A percentile compares a stretch with the other conserved stretches of the same genome.
Evolutionary conservation across 2,888 invertebrate species (phyloP).

Genomic region (Drosophila percnosoma): DNA sequence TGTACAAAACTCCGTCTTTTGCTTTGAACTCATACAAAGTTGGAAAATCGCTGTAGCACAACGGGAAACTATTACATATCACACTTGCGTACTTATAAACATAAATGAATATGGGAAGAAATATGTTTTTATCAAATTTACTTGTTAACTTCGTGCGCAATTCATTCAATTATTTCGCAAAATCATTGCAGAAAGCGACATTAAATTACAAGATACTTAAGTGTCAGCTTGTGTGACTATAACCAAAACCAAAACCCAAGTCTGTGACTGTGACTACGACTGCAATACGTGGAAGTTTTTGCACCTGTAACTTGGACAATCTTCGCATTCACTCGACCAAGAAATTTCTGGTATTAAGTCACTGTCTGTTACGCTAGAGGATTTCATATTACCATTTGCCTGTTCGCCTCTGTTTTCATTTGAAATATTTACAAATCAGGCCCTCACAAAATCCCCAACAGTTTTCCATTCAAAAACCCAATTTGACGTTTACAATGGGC

Average conservation of each 20-base stretch:
- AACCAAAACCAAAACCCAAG: constrained; percentile 26
- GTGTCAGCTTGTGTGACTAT: constrained; percentile 21
- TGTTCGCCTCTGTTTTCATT: constrained; percentile 1
- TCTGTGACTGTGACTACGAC: constrained; percentile 10
- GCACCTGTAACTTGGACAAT: constrained; percentile 56
- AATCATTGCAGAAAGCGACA: constrained; percentile 62
- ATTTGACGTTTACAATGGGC: background rate
- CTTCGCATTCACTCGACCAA: constrained; percentile 58
- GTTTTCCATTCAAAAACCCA: background rate
- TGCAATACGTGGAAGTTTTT: constrained; percentile 59
- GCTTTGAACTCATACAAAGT: constrained; percentile 24
- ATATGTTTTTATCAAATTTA: constrained; percentile 7
- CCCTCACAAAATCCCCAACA: background rate
- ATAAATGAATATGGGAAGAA: constrained; percentile 10
- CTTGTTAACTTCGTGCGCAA: constrained; percentile 49
- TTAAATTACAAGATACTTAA: constrained; percentile 50
- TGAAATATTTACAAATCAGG: background rate
- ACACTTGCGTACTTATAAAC: constrained; percentile 30
- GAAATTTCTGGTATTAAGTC: constrained; percentile 75
- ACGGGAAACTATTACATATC: constrained; percentile 50
- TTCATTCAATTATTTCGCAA: constrained; percentile 76
- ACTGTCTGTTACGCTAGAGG: constrained; percentile 58
- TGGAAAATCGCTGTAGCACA: constrained; percentile 71
- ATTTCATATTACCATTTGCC: constrained; percentile 26
- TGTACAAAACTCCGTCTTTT: constrained; percentile 4